A percentile compares a stretch with the other conserved stretches of the same genome.
phyloP scores from a whole-genome alignment of 2,113 vertebrate species.

The Fregetta grallaria region DNA sequence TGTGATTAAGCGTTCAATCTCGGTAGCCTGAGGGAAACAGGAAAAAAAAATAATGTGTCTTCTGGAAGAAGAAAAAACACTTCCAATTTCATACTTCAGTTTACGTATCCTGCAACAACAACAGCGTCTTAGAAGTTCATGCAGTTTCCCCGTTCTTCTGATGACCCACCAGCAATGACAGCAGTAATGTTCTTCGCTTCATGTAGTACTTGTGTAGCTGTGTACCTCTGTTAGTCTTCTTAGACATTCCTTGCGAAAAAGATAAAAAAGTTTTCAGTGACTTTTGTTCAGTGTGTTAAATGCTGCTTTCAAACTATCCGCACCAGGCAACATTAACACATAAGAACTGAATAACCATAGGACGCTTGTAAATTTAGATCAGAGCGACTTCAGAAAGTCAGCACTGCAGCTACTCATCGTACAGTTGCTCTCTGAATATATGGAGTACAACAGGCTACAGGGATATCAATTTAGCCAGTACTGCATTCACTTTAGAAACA shows the following conservation, averaged over 20 bases:
- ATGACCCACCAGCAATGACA: constrained; percentile 86
- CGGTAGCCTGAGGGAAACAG: constrained; percentile 83
- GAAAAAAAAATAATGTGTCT: neutral
- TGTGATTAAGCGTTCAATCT: constrained; percentile 91
- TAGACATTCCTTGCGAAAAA: constrained; percentile 85
- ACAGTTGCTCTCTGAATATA: neutral
- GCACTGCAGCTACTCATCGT: neutral
- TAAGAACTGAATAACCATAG: neutral
- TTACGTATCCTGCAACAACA: neutral
- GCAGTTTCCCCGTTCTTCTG: neutral
- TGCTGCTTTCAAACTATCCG: neutral
- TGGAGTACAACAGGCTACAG: neutral
- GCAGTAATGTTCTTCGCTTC: constrained; percentile 90
- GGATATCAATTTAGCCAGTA: neutral
- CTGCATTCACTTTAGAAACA: neutral
- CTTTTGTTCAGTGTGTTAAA: neutral
- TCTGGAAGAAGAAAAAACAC: neutral
- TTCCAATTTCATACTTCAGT: neutral
- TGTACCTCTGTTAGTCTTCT: constrained; percentile 94
- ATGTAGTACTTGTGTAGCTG: constrained; percentile 98
- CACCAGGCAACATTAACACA: neutral
- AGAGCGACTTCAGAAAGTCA: neutral
- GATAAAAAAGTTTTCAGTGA: neutral
- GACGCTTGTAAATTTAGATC: neutral
- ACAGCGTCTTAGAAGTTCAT: neutral